Percentiles rank a stretch among this genome's conserved stretches.
Conservation (phyloP, 1,140 invertebrate genomes). For the Aculops lycopersici region DNA sequence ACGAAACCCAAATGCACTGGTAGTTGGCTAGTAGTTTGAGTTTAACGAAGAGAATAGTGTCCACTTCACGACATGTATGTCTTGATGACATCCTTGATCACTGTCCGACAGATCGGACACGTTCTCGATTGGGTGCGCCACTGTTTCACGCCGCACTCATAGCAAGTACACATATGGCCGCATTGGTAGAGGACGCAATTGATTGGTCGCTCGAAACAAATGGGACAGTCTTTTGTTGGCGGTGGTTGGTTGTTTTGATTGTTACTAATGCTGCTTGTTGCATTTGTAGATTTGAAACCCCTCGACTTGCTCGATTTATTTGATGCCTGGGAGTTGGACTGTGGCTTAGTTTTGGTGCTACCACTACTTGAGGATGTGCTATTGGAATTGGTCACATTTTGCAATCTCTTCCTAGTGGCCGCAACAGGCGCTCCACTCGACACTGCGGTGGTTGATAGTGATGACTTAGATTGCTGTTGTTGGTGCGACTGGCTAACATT, state of each 20-base stretch:
- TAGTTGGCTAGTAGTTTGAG: background rate
- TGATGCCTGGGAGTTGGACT: background rate
- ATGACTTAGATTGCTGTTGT: too few species aligned
- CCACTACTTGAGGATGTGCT: background rate
- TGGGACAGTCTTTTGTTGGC: slow-evolving; percentile 28
- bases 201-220: slow-evolving; percentile 68
- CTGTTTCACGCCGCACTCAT: slow-evolving; percentile 64
- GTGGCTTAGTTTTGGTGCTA: background rate
- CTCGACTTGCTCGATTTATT: background rate
- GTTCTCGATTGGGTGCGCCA: slow-evolving; percentile 48
- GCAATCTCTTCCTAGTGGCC: too few species aligned
- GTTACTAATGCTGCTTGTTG: slow-evolving; percentile 3
- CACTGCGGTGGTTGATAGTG: too few species aligned
- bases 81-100: slow-evolving; percentile 71
- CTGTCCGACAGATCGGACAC: slow-evolving; percentile 67
- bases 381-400: background rate
- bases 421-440: too few species aligned
- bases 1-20: too few species aligned
- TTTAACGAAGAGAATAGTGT: background rate
- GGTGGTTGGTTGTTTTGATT: background rate
- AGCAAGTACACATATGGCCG: slow-evolving; percentile 97
- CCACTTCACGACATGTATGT: slow-evolving; percentile 31
- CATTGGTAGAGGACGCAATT: slow-evolving; percentile 81
- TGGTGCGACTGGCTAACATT: too few species aligned
- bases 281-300: background rate